A percentile compares a stretch with the other conserved stretches of the same genome.
These are phyloP conservation scores for Pheosia tremula DNA, from an alignment of 2,888 invertebrate genomes.

Conservation along the genomic window DNA sequence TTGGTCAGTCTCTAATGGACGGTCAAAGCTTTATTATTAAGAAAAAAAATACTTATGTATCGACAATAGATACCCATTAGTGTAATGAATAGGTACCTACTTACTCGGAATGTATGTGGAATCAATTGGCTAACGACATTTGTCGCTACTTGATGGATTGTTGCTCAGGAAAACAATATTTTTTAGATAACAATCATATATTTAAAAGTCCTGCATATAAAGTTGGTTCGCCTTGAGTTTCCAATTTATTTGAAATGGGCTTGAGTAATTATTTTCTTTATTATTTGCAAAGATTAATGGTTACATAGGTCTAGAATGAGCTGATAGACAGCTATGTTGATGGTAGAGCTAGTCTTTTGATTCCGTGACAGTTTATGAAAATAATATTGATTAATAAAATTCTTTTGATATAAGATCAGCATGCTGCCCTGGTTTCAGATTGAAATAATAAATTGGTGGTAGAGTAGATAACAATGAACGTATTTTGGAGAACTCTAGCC, in stretches of 20 bases:
- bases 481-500: too few species aligned
- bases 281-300: too few species aligned
- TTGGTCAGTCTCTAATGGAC: slow-evolving; percentile 61
- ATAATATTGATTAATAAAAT: too few species aligned
- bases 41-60: slow-evolving; percentile 44
- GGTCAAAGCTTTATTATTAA: slow-evolving; percentile 38
- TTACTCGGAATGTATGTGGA: slow-evolving; percentile 45
- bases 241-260: background rate
- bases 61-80: slow-evolving; percentile 63
- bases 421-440: too few species aligned
- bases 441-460: too few species aligned
- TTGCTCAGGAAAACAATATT: slow-evolving; percentile 27
- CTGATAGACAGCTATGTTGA: too few species aligned
- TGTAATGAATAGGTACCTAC: slow-evolving; percentile 58
- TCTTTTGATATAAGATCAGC: too few species aligned
- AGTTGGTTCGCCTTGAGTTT: background rate
- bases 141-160: slow-evolving; percentile 53
- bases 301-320: too few species aligned
- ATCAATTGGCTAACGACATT: slow-evolving; percentile 54
- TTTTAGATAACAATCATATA: slow-evolving; percentile 18
- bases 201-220: too few species aligned
- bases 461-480: too few species aligned
- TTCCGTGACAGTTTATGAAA: too few species aligned
- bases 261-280: background rate
- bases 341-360: too few species aligned